Evolutionary conservation across 2,113 vertebrate genomes (phyloP).

Genomic region (Scomber colias): DNA sequence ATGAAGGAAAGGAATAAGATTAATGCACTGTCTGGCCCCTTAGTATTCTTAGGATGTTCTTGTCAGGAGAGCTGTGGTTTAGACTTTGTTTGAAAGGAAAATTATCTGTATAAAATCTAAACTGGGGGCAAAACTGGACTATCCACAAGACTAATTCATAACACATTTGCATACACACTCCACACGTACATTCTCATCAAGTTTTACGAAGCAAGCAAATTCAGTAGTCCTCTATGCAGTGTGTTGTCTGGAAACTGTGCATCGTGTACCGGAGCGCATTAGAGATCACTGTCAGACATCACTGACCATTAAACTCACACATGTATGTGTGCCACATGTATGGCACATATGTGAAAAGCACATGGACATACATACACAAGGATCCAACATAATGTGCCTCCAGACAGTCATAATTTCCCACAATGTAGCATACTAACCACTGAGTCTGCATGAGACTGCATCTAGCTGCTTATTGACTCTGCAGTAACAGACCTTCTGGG

Average conservation of each 20-base stretch:
- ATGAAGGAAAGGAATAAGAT: constrained; percentile 20
- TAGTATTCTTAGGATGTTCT: constrained; percentile 4
- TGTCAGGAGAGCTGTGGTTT: constrained; percentile 14
- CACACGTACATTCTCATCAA: not conserved
- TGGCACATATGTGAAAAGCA: constrained; percentile 16
- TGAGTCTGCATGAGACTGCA: not conserved
- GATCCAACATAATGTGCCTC: constrained; percentile 10
- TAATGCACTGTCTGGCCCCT: constrained; percentile 20
- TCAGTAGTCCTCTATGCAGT: not conserved
- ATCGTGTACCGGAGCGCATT: too few species aligned
- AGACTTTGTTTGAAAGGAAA: constrained; percentile 9
- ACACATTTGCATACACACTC: not conserved
- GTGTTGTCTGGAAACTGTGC: not conserved
- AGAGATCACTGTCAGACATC: not conserved
- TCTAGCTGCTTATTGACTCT: not conserved
- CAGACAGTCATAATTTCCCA: constrained; percentile 34
- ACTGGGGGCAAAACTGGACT: not conserved
- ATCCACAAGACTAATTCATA: not conserved
- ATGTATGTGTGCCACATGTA: constrained; percentile 1
- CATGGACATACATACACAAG: constrained; percentile 8
- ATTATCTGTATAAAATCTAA: not conserved
- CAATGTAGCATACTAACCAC: not conserved
- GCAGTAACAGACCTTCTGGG: too few species aligned
- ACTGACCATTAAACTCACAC: constrained; percentile 5
- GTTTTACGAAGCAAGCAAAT: not conserved